Percentiles rank a stretch among this genome's conserved stretches.
phyloP scores from a whole-genome alignment of 2,888 invertebrate species.

The Chrysomela aeneicollis region DNA sequence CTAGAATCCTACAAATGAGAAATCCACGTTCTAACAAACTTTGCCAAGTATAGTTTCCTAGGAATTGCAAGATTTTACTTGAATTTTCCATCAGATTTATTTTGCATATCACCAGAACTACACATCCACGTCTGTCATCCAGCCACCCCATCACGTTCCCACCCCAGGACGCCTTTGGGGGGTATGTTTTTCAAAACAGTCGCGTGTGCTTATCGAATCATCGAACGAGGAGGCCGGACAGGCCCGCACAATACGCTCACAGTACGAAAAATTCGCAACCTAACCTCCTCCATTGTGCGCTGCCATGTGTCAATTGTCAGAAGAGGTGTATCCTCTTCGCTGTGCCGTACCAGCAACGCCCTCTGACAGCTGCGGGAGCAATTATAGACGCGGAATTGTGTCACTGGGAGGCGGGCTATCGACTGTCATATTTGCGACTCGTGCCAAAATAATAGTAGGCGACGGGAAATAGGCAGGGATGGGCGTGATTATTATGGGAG shows the following conservation, averaged over 20 bases:
- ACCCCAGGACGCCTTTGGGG: slow-evolving; percentile 35
- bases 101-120: too few species aligned
- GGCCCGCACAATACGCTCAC: slow-evolving; percentile 47
- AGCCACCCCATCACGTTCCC: neutral
- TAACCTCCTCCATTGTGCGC: slow-evolving; percentile 41
- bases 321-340: slow-evolving; percentile 47
- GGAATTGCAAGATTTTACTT: too few species aligned
- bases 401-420: slow-evolving; percentile 45
- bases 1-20: too few species aligned
- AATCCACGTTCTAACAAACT: too few species aligned
- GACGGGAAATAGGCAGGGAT: slow-evolving; percentile 32
- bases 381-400: slow-evolving; percentile 44
- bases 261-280: slow-evolving; percentile 44
- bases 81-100: too few species aligned
- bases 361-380: slow-evolving; percentile 46
- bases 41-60: too few species aligned
- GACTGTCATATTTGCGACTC: slow-evolving; percentile 46
- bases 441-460: slow-evolving; percentile 41
- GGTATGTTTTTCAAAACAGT: slow-evolving; percentile 50
- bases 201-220: slow-evolving; percentile 44
- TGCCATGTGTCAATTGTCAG: slow-evolving; percentile 49
- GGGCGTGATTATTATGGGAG: slow-evolving; percentile 26
- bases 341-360: slow-evolving; percentile 45
- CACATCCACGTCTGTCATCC: too few species aligned
- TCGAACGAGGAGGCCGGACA: slow-evolving; percentile 48